Conservation (phyloP, 2,888 invertebrate species). For the Hypena proboscidalis region DNA sequence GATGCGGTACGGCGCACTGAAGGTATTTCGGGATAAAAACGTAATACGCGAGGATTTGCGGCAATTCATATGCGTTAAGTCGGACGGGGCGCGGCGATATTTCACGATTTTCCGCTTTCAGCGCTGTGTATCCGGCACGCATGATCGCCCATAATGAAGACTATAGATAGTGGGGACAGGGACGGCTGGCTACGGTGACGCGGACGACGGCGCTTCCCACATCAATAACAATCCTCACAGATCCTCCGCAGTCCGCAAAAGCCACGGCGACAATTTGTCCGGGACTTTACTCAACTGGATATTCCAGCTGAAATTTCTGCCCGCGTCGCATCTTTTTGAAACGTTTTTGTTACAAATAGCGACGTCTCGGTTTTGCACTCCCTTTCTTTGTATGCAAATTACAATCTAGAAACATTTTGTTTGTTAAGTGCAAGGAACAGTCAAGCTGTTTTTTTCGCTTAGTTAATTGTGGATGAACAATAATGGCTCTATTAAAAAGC, state of each 20-base stretch:
- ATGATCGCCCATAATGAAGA: conserved; percentile 75
- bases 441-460: conserved; percentile 37
- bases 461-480: conserved; percentile 47
- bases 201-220: conserved; percentile 48
- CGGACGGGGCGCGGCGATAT: conserved; percentile 56
- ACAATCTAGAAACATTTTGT: conserved; percentile 44
- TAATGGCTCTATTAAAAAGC: conserved; percentile 36
- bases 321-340: conserved; percentile 45
- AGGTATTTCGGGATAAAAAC: conserved; percentile 52
- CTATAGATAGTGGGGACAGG: conserved; percentile 61
- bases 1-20: conserved; percentile 27
- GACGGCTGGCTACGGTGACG: conserved; percentile 37
- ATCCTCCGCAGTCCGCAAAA: conserved; percentile 66
- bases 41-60: conserved; percentile 57
- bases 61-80: conserved; percentile 64
- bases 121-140: conserved; percentile 64
- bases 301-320: conserved; percentile 52
- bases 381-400: conserved; percentile 45
- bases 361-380: conserved; percentile 44
- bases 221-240: conserved; percentile 76
- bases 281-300: conserved; percentile 63
- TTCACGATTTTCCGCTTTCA: conserved; percentile 65
- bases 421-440: conserved; percentile 42
- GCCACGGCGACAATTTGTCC: conserved; percentile 71
- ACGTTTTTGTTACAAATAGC: conserved; percentile 51